Conservation (phyloP, 2,888 invertebrate species). For the Ethmia dodecea region DNA sequence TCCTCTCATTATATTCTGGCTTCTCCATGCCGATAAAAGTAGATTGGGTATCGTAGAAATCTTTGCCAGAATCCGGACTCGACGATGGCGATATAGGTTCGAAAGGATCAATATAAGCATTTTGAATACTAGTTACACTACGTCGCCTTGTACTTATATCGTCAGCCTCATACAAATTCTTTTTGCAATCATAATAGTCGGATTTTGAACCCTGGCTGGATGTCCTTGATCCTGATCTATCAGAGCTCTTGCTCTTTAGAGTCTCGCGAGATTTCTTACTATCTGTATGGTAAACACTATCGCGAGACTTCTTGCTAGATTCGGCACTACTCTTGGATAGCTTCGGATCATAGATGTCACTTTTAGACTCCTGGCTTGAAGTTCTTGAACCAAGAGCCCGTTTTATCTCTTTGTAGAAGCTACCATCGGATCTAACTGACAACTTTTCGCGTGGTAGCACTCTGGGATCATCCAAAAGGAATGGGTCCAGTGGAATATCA, state of each 20-base stretch:
- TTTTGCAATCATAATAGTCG: slow-evolving; percentile 83
- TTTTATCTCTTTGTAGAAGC: slow-evolving; percentile 83
- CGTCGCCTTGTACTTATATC: slow-evolving; percentile 48
- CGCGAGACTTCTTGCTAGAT: slow-evolving; percentile 80
- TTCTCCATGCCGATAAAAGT: slow-evolving; percentile 65
- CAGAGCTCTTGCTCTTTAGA: slow-evolving; percentile 79
- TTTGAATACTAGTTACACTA: slow-evolving; percentile 54
- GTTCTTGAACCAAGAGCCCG: slow-evolving; percentile 80
- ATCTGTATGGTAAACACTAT: slow-evolving; percentile 81
- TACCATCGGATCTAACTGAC: slow-evolving; percentile 84
- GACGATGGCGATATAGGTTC: slow-evolving; percentile 78
- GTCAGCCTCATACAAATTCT: slow-evolving; percentile 60
- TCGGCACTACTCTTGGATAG: slow-evolving; percentile 80
- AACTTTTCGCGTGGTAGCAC: slow-evolving; percentile 84
- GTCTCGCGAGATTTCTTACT: slow-evolving; percentile 82
- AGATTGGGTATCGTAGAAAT: slow-evolving; percentile 77
- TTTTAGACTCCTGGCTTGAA: slow-evolving; percentile 84
- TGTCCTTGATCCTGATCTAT: slow-evolving; percentile 79
- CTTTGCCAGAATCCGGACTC: slow-evolving; percentile 82
- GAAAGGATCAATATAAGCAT: slow-evolving; percentile 60
- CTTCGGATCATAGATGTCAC: slow-evolving; percentile 83
- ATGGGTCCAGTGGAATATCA: slow-evolving; percentile 85
- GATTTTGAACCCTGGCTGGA: slow-evolving; percentile 86
- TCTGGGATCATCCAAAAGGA: slow-evolving; percentile 86
- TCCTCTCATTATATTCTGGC: slow-evolving; percentile 71